phyloP scores from a whole-genome alignment of 1,140 invertebrate species.

The Aphidius gifuensis region DNA sequence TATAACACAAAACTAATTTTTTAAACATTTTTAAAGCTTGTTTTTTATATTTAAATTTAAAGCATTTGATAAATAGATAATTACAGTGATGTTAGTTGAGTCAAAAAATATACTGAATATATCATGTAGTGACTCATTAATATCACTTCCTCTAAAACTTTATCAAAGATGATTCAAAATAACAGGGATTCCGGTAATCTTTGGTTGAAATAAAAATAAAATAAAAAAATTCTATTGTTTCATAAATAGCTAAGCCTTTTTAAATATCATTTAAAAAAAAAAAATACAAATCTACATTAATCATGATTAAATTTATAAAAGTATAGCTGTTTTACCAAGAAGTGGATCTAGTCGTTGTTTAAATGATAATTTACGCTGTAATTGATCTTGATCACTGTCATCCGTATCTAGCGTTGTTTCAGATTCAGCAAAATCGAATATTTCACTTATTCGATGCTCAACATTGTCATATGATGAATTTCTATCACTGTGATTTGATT shows the following conservation, averaged over 20 bases:
- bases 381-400: conserved; percentile 49
- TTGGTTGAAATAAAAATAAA: no score
- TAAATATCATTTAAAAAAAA: no score
- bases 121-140: no score
- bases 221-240: no score
- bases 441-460: conserved; percentile 43
- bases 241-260: no score
- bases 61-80: not conserved
- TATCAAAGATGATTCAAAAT: no score
- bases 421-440: conserved; percentile 28
- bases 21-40: not conserved
- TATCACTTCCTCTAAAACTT: no score
- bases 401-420: conserved; percentile 49
- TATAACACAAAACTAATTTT: conserved; percentile 5
- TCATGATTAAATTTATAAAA: no score
- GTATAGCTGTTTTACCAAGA: conserved; percentile 57
- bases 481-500: conserved; percentile 53
- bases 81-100: no score
- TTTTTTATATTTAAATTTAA: not conserved
- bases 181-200: no score
- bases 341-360: conserved; percentile 70
- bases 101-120: not conserved
- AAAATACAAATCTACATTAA: no score
- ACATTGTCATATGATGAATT: conserved; percentile 77
- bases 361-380: conserved; percentile 68